A percentile compares a stretch with the other conserved stretches of the same genome.
Evolutionary conservation across 2,113 vertebrate species (phyloP).

Genomic region (Eptesicus fuscus): DNA sequence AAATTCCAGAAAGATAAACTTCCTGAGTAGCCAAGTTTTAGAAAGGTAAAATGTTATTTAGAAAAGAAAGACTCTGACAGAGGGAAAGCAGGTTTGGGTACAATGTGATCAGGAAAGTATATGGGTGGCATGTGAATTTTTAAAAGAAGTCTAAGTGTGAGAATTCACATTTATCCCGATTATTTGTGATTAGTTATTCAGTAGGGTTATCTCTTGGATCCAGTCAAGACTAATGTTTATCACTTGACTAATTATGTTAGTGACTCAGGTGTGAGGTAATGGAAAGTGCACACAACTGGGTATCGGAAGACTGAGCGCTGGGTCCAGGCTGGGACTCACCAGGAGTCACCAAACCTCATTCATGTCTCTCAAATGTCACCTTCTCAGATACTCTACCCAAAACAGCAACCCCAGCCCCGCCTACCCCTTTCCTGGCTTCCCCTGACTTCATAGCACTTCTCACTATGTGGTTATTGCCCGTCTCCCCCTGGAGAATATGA

Average conservation of each 20-base stretch:
- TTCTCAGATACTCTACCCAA: background rate
- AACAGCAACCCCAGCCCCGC: background rate
- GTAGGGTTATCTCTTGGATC: background rate
- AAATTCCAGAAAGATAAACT: constrained; percentile 26
- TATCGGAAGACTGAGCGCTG: background rate
- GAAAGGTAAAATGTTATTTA: background rate
- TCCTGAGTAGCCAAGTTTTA: background rate
- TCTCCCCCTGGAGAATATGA: background rate
- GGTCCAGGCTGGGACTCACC: background rate
- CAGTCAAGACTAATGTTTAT: background rate
- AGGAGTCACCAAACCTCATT: background rate
- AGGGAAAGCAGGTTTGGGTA: background rate
- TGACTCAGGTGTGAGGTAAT: background rate
- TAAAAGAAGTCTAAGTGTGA: background rate
- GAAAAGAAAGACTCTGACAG: background rate
- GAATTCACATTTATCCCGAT: background rate
- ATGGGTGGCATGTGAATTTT: background rate
- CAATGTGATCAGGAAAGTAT: background rate
- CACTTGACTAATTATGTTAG: background rate
- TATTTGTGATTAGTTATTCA: background rate
- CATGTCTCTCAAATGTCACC: background rate
- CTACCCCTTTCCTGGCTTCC: background rate
- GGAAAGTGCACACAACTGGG: background rate
- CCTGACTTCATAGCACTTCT: background rate
- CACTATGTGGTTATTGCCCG: background rate